Evolutionary conservation across 2,113 vertebrate species (phyloP).

Genomic region (Heloderma charlesbogerti): DNA sequence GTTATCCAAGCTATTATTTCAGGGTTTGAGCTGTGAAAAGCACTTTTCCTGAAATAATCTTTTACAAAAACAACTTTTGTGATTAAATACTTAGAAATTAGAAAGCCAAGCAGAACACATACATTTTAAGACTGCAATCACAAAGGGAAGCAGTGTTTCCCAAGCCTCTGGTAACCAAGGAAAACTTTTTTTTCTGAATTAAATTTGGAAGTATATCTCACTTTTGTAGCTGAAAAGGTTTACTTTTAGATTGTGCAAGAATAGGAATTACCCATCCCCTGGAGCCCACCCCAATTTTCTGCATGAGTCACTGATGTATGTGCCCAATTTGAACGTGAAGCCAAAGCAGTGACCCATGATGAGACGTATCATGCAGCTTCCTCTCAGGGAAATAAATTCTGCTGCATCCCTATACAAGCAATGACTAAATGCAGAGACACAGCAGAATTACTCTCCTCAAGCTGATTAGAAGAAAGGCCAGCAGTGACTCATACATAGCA

Average conservation of each 20-base stretch:
- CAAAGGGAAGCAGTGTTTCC: not conserved
- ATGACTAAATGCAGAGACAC: not conserved
- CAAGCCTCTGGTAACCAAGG: not conserved
- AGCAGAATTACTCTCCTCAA: not conserved
- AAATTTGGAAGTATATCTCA: not conserved
- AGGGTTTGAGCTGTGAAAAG: slow-evolving; percentile 32
- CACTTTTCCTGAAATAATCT: not conserved
- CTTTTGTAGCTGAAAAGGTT: not conserved
- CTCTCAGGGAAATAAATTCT: not conserved
- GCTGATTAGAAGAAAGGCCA: not conserved
- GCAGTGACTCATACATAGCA: not conserved
- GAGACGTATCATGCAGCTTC: not conserved
- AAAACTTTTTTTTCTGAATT: not conserved
- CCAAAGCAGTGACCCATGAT: not conserved
- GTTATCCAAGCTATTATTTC: slow-evolving; percentile 30
- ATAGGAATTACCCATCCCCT: not conserved
- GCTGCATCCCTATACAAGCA: not conserved
- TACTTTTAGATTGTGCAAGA: not conserved
- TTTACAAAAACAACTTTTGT: slow-evolving; percentile 35
- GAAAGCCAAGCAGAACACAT: slow-evolving; percentile 21
- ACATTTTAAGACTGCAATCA: not conserved
- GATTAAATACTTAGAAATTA: slow-evolving; percentile 47
- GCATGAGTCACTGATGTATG: not conserved
- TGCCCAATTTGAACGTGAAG: not conserved
- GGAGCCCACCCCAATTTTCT: not conserved